Conservation (phyloP, 2,888 invertebrate genomes). For the Leptura quadrifasciata region DNA sequence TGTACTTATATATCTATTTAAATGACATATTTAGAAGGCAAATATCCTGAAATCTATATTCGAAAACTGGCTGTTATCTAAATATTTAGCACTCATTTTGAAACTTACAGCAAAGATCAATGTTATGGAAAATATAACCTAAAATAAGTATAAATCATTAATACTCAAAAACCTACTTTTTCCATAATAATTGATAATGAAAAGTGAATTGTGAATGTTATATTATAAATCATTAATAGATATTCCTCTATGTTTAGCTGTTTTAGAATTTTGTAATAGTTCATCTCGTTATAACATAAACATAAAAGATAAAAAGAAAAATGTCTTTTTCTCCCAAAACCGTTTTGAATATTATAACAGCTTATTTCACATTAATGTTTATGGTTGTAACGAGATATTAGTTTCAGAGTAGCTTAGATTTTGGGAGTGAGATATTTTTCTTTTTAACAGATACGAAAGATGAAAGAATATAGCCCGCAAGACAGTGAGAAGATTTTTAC, state of each 20-base stretch:
- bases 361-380: slow-evolving; percentile 40
- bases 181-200: slow-evolving; percentile 15
- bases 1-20: background rate
- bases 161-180: background rate
- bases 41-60: slow-evolving; percentile 26
- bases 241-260: slow-evolving; percentile 2
- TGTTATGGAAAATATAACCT: slow-evolving; percentile 25
- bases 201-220: background rate
- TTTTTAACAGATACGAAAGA: slow-evolving; percentile 84
- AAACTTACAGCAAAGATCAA: background rate
- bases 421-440: slow-evolving; percentile 77
- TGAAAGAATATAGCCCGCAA: slow-evolving; percentile 79
- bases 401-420: slow-evolving; percentile 62
- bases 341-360: slow-evolving; percentile 22
- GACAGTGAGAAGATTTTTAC: slow-evolving; percentile 50
- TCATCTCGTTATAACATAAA: slow-evolving; percentile 82
- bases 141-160: background rate
- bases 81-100: background rate
- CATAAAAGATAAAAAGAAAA: slow-evolving; percentile 66
- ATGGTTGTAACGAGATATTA: slow-evolving; percentile 73
- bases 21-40: background rate
- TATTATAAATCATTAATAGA: background rate
- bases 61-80: slow-evolving; percentile 34
- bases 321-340: slow-evolving; percentile 71
- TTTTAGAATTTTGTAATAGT: slow-evolving; percentile 70